Evolutionary conservation across 2,888 invertebrate genomes (phyloP), one percentile per base, ranked within the genome.

Genomic region (Hypena proboscidalis): DNA sequence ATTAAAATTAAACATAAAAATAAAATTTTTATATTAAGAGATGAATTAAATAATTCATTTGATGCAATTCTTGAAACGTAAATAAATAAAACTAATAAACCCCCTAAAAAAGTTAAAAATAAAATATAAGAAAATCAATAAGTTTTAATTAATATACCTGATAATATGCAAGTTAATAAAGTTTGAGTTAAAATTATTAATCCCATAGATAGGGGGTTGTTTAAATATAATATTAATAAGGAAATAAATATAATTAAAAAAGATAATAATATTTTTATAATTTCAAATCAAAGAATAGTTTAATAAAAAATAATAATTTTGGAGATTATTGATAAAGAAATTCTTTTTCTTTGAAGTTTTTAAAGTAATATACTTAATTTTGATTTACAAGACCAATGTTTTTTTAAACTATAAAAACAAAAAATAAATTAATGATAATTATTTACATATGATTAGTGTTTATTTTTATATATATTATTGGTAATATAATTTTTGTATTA

Each of bases 311-410:
- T 93, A 89, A 92, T 93, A 93, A 93, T 93, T 93, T 94, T 93
- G 93, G 93, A 92, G 90, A 93, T 93, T 94, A 93, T 92, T 74
- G 91, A 92, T 89, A 91, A 86, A 88, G 82, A 80, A 4, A 40
- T 69, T 80, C 83, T 90, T 91, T 91, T 92, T 90, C 85, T 88
- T 91, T 93, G 92, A 92, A 90, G 89, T 91, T 93, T 92, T 92
- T 90, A 92, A 93, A 92, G 80, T 80, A 70, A 47, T 36, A 26
- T 59, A 80, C 82, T 91, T 92, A 92, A 82, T 86, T 91, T 92
- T 93, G 92, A 68, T 92, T 93, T 94, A 94, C 93, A 93, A 94
- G 91, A 93, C 91, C 92, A 93, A 92, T 91, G 85, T 93, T 94
- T 93, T 93, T 64, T 91, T 93, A 93, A 93, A 93, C 90, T 93